A percentile compares a stretch with the other conserved stretches of the same genome.
Evolutionary conservation across 1,140 invertebrate species (phyloP).

Genomic region (Anagrus nilaparvatae): DNA sequence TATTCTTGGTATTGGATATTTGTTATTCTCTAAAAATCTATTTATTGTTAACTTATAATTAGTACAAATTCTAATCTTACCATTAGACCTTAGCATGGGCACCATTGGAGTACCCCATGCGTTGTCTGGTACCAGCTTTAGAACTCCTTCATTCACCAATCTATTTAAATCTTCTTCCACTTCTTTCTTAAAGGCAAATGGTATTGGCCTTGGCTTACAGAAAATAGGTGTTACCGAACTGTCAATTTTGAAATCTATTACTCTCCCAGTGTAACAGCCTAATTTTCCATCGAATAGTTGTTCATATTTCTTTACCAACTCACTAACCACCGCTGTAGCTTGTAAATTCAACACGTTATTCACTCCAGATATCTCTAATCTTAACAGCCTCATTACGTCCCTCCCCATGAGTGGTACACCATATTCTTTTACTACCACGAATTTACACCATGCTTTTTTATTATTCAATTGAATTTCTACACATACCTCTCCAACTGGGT

Average conservation of each 20-base stretch:
- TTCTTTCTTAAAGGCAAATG: conserved; percentile 25
- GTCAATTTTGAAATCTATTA: conserved; percentile 1
- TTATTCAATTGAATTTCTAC: conserved; percentile 7
- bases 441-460: neutral
- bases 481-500: too few species aligned
- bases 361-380: neutral
- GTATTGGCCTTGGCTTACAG: conserved; percentile 24
- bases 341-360: too few species aligned
- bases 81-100: conserved; percentile 38
- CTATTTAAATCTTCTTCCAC: conserved; percentile 28
- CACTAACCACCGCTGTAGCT: too few species aligned
- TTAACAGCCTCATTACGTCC: too few species aligned
- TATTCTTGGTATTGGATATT: too few species aligned
- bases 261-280: neutral
- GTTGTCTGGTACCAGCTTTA: conserved; percentile 28
- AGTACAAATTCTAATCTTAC: conserved; percentile 33
- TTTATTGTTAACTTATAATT: conserved; percentile 39
- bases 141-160: conserved; percentile 27
- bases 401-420: too few species aligned
- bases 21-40: conserved; percentile 19
- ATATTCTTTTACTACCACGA: conserved; percentile 10
- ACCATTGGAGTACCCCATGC: too few species aligned
- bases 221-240: conserved; percentile 14
- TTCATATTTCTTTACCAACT: neutral
- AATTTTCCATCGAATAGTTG: neutral